A percentile compares a stretch with the other conserved stretches of the same genome.
phyloP scores from a whole-genome alignment of 2,888 invertebrate species.

The Hydrotaea diabolus region DNA sequence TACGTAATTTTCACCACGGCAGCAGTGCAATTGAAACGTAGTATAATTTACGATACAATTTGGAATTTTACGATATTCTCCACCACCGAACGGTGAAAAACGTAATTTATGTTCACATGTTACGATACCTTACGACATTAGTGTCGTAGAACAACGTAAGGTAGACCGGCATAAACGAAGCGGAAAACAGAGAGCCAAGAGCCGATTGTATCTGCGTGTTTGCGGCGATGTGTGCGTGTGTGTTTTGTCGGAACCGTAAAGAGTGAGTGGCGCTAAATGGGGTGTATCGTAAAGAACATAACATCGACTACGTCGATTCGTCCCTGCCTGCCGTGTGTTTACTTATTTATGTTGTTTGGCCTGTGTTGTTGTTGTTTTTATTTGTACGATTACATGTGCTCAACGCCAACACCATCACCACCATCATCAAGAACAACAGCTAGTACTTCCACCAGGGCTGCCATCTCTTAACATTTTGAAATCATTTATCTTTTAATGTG shows the following conservation, averaged over 20 bases:
- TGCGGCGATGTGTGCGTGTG: neutral
- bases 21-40: neutral
- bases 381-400: slow-evolving; percentile 16
- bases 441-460: neutral
- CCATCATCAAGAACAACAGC: neutral
- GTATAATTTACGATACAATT: slow-evolving; percentile 21
- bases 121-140: slow-evolving; percentile 10
- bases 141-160: neutral
- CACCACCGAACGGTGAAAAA: neutral
- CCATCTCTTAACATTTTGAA: no score
- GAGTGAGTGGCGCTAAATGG: slow-evolving; percentile 31
- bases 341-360: slow-evolving; percentile 19
- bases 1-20: slow-evolving; percentile 37
- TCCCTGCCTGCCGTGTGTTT: neutral
- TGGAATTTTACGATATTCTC: neutral
- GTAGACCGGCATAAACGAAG: slow-evolving; percentile 18
- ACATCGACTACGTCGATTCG: neutral
- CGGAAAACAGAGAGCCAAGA: slow-evolving; percentile 23
- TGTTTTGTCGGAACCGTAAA: neutral
- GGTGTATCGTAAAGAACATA: slow-evolving; percentile 9
- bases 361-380: neutral
- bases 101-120: neutral
- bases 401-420: neutral
- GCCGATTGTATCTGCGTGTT: neutral
- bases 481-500: no score